phyloP scores from a whole-genome alignment of 2,888 invertebrate species.

The Parelbella ahira region DNA sequence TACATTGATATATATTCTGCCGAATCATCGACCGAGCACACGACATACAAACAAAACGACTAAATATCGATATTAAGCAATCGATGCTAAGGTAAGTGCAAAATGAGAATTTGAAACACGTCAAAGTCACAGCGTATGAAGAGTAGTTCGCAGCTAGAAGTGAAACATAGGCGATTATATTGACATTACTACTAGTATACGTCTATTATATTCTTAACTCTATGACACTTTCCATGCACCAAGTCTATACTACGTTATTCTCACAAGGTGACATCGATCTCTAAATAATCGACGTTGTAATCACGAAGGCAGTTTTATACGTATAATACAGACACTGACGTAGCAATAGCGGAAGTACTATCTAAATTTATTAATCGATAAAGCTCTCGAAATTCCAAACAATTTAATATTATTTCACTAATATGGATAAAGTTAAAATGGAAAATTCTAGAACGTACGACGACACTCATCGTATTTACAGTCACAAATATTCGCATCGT shows the following conservation, averaged over 20 bases:
- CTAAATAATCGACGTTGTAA: conserved; percentile 25
- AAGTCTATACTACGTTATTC: conserved; percentile 33
- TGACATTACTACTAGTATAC: conserved; percentile 4
- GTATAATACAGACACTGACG: conserved; percentile 29
- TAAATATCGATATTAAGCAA: too few relatives aligned
- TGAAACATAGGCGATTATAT: conserved; percentile 20
- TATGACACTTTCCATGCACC: conserved; percentile 58
- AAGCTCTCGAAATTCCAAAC: conserved; percentile 55
- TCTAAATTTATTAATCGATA: conserved; percentile 40
- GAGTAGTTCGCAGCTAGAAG: conserved; percentile 8
- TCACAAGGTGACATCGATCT: conserved; percentile 37
- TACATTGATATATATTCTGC: too few relatives aligned
- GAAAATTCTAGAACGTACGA: conserved; percentile 37
- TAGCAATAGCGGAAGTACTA: conserved; percentile 27
- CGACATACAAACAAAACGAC: too few relatives aligned
- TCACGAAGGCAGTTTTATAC: conserved; percentile 18
- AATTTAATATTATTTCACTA: conserved; percentile 15
- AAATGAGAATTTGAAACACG: too few relatives aligned
- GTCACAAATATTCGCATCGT: conserved; percentile 24
- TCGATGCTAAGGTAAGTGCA: too few relatives aligned
- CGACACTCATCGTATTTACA: conserved; percentile 45
- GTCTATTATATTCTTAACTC: conserved; percentile 24
- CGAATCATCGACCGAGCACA: too few relatives aligned
- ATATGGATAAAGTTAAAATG: conserved; percentile 39
- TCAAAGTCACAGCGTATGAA: too few relatives aligned